phyloP scores from a whole-genome alignment of 2,797 vertebrate species.

The Coregonus sp. region DNA sequence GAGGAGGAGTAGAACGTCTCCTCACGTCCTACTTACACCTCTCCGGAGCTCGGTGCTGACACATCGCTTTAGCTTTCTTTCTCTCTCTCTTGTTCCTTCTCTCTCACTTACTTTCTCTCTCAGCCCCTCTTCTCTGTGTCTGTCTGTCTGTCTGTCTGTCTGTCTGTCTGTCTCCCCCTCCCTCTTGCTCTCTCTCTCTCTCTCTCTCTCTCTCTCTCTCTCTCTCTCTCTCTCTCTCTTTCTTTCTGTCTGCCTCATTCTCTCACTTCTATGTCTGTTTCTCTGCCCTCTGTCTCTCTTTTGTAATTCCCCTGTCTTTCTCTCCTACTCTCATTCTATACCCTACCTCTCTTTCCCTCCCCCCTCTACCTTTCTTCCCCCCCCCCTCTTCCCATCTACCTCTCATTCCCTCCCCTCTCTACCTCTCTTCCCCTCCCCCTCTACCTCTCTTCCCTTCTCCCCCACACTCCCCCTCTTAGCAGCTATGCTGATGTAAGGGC shows the following conservation, averaged over 20 bases:
- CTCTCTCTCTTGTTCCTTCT: slow-evolving; percentile 51
- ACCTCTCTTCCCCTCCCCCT: neutral
- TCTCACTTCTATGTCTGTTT: no score
- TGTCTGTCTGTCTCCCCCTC: slow-evolving; percentile 65
- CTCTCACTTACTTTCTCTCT: slow-evolving; percentile 10
- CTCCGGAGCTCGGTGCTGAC: slow-evolving; percentile 65
- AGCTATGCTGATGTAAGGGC: slow-evolving; percentile 56
- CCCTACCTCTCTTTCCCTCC: neutral
- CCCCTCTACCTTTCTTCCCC: neutral
- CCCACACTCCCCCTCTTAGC: neutral
- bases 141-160: slow-evolving; percentile 55
- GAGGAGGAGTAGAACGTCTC: slow-evolving; percentile 57
- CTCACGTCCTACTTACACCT: slow-evolving; percentile 68
- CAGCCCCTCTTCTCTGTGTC: slow-evolving; percentile 5
- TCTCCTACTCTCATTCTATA: neutral
- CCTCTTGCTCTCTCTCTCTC: slow-evolving; percentile 47
- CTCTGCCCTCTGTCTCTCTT: slow-evolving; percentile 48
- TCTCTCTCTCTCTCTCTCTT: neutral
- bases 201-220: slow-evolving; percentile 1
- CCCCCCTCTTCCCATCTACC: neutral
- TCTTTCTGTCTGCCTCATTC: slow-evolving; percentile 59
- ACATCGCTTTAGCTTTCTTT: slow-evolving; percentile 65
- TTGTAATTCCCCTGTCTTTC: slow-evolving; percentile 36
- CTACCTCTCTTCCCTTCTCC: neutral
- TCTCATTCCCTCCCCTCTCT: neutral